Evolutionary conservation across 2,888 invertebrate species (phyloP), one percentile per base, ranked within the genome.

Genomic region (Hedya salicella): DNA sequence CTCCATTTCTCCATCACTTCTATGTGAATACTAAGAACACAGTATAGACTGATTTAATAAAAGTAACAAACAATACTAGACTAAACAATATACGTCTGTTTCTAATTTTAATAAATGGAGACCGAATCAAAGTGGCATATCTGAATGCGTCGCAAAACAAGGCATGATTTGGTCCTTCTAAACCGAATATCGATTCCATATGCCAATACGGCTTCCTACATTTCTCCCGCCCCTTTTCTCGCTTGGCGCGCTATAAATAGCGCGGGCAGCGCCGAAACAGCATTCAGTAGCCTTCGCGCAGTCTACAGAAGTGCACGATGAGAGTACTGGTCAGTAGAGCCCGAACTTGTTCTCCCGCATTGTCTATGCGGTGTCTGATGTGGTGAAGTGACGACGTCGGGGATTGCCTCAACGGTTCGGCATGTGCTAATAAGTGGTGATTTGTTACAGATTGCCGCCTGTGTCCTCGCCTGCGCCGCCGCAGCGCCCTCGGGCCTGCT

Each of bases 301-400:
- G 92, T 92, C 92, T 88, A 86, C 89, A 87, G 92, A 92, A 92
- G 89, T 91, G 89, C 91, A 91, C 78, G 89, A 91, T 92, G 91
- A 89, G 91, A 91, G 82, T 91, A 87, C 91, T 91, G 89, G 89
- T 91, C 79, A 87, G 92, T 89, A 82, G 44, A 32, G 42, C 44
- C 19, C 13, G 44, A 9, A 19, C 46, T 46, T 36, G 36, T 36
- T 36, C 36, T 36, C 36, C 6, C 9, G 9, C 36, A 11, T 39
- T 39, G 17, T 52, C 13, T 1, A 3, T 25, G 8, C 32, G 14
- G 53, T 53, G 53, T 53, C 2, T 46, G 44, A 8, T 32, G 32
- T 32, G 30, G 46, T 57, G 44, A 57, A 57, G 57, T 57, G 57
- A 32, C 42, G 25, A 44, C 39, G n/a, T n/a, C n/a, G n/a, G 17